Conservation (phyloP, 2,797 vertebrate genomes). For the Ambastaia sidthimunki region DNA sequence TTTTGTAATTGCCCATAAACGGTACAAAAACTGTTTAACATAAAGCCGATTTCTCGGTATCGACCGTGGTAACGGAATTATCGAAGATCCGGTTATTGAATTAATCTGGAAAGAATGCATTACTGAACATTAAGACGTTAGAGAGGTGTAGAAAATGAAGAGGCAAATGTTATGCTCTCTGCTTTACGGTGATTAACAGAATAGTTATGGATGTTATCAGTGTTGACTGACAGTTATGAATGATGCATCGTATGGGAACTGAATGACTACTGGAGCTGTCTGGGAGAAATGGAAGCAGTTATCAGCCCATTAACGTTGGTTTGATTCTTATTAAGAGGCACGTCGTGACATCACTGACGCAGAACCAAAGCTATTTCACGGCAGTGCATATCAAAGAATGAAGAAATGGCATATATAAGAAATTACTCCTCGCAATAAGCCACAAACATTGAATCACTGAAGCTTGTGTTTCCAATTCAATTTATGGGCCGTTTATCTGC, state of each 20-base stretch:
- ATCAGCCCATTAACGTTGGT: slow-evolving; percentile 26
- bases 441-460: slow-evolving; percentile 2
- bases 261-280: slow-evolving; percentile 21
- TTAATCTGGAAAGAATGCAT: background rate
- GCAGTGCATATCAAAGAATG: slow-evolving; percentile 27
- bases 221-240: slow-evolving; percentile 17
- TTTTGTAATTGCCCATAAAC: slow-evolving; percentile 30
- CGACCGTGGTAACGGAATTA: background rate
- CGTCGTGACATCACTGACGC: slow-evolving; percentile 14
- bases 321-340: slow-evolving; percentile 45
- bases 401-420: slow-evolving; percentile 29
- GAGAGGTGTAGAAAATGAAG: slow-evolving; percentile 1
- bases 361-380: slow-evolving; percentile 42
- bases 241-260: slow-evolving; percentile 14
- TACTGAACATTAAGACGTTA: background rate
- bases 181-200: slow-evolving; percentile 17
- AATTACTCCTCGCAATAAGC: slow-evolving; percentile 9
- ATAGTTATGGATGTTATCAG: slow-evolving; percentile 15
- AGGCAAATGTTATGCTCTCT: background rate
- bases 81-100: background rate
- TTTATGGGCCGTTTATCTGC: slow-evolving; percentile 2
- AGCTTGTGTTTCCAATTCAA: slow-evolving; percentile 39
- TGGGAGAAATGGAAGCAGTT: slow-evolving; percentile 25
- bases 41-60: slow-evolving; percentile 13
- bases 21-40: slow-evolving; percentile 18